Base-by-base conservation (phyloP, 1,140 invertebrate species). In the Platyscapa corneri region DNA sequence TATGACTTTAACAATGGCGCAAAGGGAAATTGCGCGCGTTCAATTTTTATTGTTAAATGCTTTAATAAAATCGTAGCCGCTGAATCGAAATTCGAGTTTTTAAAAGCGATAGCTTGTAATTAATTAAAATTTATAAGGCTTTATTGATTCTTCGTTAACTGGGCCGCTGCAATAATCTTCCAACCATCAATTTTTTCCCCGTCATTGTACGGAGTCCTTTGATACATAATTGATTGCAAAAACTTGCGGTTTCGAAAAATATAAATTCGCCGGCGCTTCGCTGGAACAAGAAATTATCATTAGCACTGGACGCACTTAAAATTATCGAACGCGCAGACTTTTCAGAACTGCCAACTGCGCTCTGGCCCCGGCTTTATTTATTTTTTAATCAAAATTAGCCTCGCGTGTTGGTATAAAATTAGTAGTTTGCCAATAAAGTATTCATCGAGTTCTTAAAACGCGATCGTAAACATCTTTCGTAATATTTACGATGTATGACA, bases 381-480 rank as follows among this genome's bases (percentile, higher is more conserved):
- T 30, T 32, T 34, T 67, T 14, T 30, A 34, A 67, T 67, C 64
- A 67, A 32, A 67, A 67, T 67, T 34, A 67, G 12, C n/a, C 32
- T 67, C 32, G 64, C 32, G n/a, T 34, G 64, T 34, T 6, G 23
- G 64, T 30, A 27, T 60, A 27, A 60, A 60, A 37, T 42, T 42
- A 74, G 70, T 74, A 74, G 23, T 23, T n/a, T 42, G 70, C 70
- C 70, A 74, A 74, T 74, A 74, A 74, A 74, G 27, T 74, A 74
- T 74, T 74, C 70, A 42, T 42, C 70, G 42, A 74, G 70, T 74
- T 27, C 70, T 74, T 42, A 74, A 72, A 74, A 39, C 70, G 20
- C 18, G 70, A 74, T 74, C 70, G 37, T 74, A 74, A 74, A 74
- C 37, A 7, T 74, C 70, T 42, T 42, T 42, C 39, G 12, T 74